These are phyloP conservation scores for Drosophila acutilabella DNA, from an alignment of 2,888 invertebrate genomes.

Conservation along the genomic window DNA sequence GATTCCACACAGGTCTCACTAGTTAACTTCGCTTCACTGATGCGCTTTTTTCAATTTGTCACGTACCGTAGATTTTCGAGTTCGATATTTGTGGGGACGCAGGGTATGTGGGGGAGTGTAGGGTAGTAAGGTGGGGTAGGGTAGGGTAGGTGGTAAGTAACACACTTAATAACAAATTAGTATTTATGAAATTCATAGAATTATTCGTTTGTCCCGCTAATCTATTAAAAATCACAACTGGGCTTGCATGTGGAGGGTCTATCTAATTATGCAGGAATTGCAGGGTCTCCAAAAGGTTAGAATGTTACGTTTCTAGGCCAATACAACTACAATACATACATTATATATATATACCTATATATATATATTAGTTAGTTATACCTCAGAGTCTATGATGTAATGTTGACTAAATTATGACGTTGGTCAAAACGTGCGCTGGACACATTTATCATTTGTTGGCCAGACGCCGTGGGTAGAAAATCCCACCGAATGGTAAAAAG, in stretches of 20 bases:
- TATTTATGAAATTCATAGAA: constrained; percentile 80
- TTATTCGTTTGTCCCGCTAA: constrained; percentile 60
- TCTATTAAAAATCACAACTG: constrained; percentile 53
- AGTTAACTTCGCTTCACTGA: constrained; percentile 82
- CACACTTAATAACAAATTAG: constrained; percentile 61
- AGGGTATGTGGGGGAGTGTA: neutral
- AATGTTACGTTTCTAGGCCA: constrained; percentile 72
- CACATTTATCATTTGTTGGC: constrained; percentile 76
- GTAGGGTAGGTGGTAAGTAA: neutral
- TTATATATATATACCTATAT: constrained; percentile 19
- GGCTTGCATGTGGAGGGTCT: constrained; percentile 67
- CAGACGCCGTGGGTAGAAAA: constrained; percentile 16
- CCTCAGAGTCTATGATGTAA: constrained; percentile 56
- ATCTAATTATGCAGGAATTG: constrained; percentile 77
- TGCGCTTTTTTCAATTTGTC: constrained; percentile 83
- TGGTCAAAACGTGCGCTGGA: constrained; percentile 70
- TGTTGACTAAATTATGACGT: constrained; percentile 70
- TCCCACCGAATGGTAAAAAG: constrained; percentile 51
- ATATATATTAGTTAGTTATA: constrained; percentile 18
- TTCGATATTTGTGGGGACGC: constrained; percentile 55
- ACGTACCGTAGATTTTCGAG: constrained; percentile 76
- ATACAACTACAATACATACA: constrained; percentile 31
- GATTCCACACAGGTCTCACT: constrained; percentile 79
- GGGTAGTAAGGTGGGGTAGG: too few relatives aligned
- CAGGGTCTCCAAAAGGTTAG: constrained; percentile 37